Conservation (phyloP, 1,140 invertebrate genomes). For the Caerostris darwini region DNA sequence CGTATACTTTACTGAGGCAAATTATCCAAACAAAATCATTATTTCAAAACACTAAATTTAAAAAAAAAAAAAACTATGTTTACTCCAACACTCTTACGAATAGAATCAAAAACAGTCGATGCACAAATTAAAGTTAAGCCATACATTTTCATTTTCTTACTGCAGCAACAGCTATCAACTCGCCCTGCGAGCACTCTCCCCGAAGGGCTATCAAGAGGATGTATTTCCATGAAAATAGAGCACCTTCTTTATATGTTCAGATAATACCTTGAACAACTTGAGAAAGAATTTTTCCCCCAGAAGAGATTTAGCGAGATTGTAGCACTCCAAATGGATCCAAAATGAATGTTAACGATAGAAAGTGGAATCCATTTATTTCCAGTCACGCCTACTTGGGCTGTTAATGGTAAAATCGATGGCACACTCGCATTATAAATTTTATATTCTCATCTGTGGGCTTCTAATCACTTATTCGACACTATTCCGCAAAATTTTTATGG, state of each 20-base stretch:
- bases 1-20: no score
- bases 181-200: no score
- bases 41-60: no score
- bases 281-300: background rate
- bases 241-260: background rate
- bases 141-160: no score
- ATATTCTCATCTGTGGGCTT: slow-evolving; percentile 3
- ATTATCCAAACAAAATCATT: no score
- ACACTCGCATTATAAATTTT: slow-evolving; percentile 34
- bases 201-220: background rate
- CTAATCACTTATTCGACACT: background rate
- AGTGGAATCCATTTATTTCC: slow-evolving; percentile 36
- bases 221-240: background rate
- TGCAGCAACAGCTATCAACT: no score
- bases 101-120: no score
- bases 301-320: background rate
- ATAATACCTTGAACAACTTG: background rate
- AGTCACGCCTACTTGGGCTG: slow-evolving; percentile 46
- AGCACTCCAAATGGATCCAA: slow-evolving; percentile 30
- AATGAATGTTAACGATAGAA: slow-evolving; percentile 61
- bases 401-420: slow-evolving; percentile 59
- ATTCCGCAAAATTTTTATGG: background rate
- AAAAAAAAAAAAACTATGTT: no score
- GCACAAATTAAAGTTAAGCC: no score
- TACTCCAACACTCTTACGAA: no score